A percentile compares a stretch with the other conserved stretches of the same genome.
Evolutionary conservation across 1,140 invertebrate species (phyloP).

Genomic region (Riptortus pedestris): DNA sequence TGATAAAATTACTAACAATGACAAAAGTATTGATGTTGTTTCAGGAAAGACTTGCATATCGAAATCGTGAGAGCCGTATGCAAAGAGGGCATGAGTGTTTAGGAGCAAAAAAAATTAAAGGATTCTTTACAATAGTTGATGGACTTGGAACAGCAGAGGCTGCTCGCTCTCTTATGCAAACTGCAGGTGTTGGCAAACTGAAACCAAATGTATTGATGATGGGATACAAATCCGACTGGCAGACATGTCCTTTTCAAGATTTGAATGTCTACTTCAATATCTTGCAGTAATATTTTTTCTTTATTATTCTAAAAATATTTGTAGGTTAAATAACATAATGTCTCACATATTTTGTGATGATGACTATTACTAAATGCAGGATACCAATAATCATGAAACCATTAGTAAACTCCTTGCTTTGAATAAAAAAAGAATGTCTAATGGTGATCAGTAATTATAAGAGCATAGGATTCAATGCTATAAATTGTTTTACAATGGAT

Average conservation of each 20-base stretch:
- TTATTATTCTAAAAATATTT: no score
- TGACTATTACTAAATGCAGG: no score
- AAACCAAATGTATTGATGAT: conserved; percentile 87
- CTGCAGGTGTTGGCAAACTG: conserved; percentile 80
- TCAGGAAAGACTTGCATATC: conserved; percentile 55
- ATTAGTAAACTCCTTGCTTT: no score
- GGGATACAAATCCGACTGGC: conserved; percentile 90
- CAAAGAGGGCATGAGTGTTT: conserved; percentile 64
- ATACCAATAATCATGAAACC: no score
- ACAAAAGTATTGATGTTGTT: no score
- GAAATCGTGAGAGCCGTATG: conserved; percentile 46
- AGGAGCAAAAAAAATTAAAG: conserved; percentile 63
- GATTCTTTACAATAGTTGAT: conserved; percentile 77
- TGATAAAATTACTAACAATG: no score
- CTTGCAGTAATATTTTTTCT: conserved; percentile 76
- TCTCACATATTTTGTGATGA: no score
- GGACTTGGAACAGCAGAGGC: conserved; percentile 66
- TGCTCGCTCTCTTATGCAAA: conserved; percentile 64
- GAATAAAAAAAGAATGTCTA: no score
- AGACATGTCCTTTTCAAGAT: conserved; percentile 54
- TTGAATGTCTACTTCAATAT: conserved; percentile 82
- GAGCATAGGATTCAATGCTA: no score
- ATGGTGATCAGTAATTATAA: no score
- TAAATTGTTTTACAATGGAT: no score
- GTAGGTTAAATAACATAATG: neutral